Evolutionary conservation across 37 sponge, comb jelly and placozoan genomes (phyloP).

Genomic region (Ephydatia muelleri): DNA sequence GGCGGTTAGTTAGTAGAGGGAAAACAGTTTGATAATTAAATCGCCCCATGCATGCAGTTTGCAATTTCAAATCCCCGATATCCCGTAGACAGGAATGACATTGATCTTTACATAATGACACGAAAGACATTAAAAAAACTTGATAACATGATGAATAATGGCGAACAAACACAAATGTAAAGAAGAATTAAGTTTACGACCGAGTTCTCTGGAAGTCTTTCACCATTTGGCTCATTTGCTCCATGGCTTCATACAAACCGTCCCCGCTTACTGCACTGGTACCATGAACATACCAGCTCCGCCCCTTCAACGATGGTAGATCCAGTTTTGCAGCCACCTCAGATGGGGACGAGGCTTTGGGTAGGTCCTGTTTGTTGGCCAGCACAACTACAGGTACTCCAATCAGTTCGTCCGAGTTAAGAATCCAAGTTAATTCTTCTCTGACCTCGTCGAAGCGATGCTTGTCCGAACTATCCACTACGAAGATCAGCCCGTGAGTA

Average conservation of each 20-base stretch:
- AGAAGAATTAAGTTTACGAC: conserved; percentile 33
- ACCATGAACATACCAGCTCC: conserved; percentile 89
- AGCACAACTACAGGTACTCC: conserved; percentile 86
- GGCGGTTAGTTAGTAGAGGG: too few species aligned
- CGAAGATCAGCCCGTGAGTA: too few species aligned
- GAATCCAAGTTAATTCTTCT: conserved; percentile 79
- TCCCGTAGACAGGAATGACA: too few species aligned
- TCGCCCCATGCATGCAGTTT: too few species aligned
- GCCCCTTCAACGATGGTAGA: conserved; percentile 39
- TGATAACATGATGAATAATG: too few species aligned
- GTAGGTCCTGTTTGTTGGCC: conserved; percentile 93
- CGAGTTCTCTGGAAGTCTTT: conserved; percentile 84
- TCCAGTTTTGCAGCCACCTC: conserved; percentile 72
- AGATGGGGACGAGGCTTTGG: conserved; percentile 48
- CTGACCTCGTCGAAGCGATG: too few species aligned
- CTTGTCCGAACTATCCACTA: too few species aligned
- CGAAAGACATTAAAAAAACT: too few species aligned
- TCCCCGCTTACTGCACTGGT: conserved; percentile 91
- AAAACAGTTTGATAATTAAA: too few species aligned
- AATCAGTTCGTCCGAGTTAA: conserved; percentile 83
- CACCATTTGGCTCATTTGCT: conserved; percentile 75
- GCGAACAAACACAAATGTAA: too few species aligned
- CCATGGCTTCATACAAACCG: conserved; percentile 77
- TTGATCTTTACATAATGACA: too few species aligned
- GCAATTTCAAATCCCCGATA: too few species aligned